Base-by-base conservation (phyloP, 2,113 vertebrate species). In the Paedocypris sp. region DNA sequence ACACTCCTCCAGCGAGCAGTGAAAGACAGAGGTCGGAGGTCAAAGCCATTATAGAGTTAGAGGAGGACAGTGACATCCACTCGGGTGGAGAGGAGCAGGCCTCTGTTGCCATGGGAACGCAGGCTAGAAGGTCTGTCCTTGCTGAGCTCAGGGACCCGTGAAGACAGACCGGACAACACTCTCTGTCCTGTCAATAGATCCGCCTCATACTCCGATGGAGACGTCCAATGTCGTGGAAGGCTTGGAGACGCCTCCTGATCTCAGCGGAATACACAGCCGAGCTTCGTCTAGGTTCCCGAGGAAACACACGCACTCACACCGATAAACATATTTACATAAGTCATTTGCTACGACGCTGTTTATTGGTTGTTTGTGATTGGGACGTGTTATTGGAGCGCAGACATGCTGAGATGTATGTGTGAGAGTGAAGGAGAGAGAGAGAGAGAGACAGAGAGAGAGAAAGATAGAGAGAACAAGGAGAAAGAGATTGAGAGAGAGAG, bases 31-130 rank as follows among this genome's bases (percentile, higher is more conserved):
- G 79, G 68, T 79, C 79, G 79, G 54, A 71, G 83, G 77, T 81
- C 80, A 83, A 80, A 84, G 70, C 84, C 78, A 86, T 86, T 84
- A 83, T 20, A 54, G 70, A 42, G 77, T 77, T 78, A 77, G 53
- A 62, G 57, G 39, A 53, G 31, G 59, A 66, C 73, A 75, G 76
- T 73, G 73, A 73, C 73, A 79, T 75, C 69, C 32, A 50, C 73
- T 75, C 74, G 42, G 75, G 73, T 69, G 69, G 75, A 59, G 68
- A 64, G 57, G 75, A 77, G 67, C 62, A 74, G 77, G 73, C 66
- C 58, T 75, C 61, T 74, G 84, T 86, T 84, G 75, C 83, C 67
- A 83, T 83, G 76, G 83, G 64, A 79, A 84, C 71, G 2, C 2
- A 19, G 71, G 62, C 47, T 70, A 67, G 67, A 80, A 80, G 78